Conservation (phyloP, 2,113 vertebrate species). For the Sclerurus mexicanus region DNA sequence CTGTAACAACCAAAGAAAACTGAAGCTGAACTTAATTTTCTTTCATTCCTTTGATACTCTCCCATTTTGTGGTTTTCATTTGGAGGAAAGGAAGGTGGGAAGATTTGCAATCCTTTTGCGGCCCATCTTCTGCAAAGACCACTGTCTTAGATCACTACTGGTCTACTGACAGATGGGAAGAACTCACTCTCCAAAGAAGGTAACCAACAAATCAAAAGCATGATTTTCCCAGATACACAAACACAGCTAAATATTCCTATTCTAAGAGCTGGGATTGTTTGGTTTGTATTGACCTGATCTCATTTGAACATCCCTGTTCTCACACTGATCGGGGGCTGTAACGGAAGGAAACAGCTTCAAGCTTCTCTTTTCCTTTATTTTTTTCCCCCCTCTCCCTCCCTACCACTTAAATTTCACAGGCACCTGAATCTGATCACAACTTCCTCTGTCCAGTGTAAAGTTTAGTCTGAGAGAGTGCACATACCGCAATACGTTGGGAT, state of each 20-base stretch:
- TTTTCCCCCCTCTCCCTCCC: neutral
- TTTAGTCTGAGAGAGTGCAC: constrained; percentile 67
- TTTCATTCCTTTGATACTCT: neutral
- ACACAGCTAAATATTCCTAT: neutral
- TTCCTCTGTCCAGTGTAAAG: constrained; percentile 71
- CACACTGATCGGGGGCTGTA: constrained; percentile 56
- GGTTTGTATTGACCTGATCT: constrained; percentile 28
- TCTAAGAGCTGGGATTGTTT: neutral
- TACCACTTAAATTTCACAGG: constrained; percentile 68
- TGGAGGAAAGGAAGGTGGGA: neutral
- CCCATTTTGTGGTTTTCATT: neutral
- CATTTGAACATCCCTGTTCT: constrained; percentile 52
- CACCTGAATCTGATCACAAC: constrained; percentile 75
- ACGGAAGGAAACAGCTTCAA: constrained; percentile 67
- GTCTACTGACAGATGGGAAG: neutral
- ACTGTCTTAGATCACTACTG: neutral
- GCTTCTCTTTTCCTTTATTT: constrained; percentile 51
- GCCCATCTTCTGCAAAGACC: neutral
- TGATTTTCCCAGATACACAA: neutral
- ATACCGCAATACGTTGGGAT: constrained; percentile 71
- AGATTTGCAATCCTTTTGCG: neutral
- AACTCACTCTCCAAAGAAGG: neutral
- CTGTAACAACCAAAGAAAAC: neutral
- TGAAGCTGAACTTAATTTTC: neutral
- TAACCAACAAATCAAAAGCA: neutral